Base-by-base conservation (phyloP, 1,140 invertebrate genomes). In the Agrilus planipennis region DNA sequence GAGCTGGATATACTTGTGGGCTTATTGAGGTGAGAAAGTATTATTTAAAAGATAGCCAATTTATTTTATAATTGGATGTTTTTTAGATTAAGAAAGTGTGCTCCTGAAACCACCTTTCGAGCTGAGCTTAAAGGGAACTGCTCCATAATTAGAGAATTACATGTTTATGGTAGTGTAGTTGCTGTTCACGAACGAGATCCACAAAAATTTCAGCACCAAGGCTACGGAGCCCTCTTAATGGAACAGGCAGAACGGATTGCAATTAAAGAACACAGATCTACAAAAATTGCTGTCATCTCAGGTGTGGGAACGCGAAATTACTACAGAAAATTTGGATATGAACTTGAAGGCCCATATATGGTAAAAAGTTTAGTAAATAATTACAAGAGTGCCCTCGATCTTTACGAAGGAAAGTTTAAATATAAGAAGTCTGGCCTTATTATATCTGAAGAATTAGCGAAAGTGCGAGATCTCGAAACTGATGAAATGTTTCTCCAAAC, bases 201-300 rank as follows among this genome's bases (percentile, higher is more conserved):
- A 2, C 87, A 81, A 0, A 98, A 98, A 62, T 99, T 99, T 61
- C 95, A 99, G 63, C 95, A 99, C 69, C 94, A 94, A 68, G 62
- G 55, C 15, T 96, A 90, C 67, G 95, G 96, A 25, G 92, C 87
- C 73, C 65, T 99, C 18, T 65, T 99, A 1, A 99, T 99, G 94
- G 93, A 99, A 68, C 93, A 98, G 70, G 95, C 96, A 1, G 95
- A 96, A 62, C 71, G 91, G 39, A 99, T 99, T 39, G 89, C 96
- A 0, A 69, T 64, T 29, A 79, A 91, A 48, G 95, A 99, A 64
- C 95, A 99, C 65, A 78, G 80, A 11, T 93, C 92, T 12, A 68
- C 69, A 29, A 99, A 98, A 67, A 84, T 99, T 39, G 81, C 90
- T 32, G 94, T 99, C 17, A 99, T 99, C 54, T 99, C 94, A 45